A percentile compares a stretch with the other conserved stretches of the same genome.
phyloP scores from a whole-genome alignment of 1,140 invertebrate genomes.

The Schlechtendalia chinensis region DNA sequence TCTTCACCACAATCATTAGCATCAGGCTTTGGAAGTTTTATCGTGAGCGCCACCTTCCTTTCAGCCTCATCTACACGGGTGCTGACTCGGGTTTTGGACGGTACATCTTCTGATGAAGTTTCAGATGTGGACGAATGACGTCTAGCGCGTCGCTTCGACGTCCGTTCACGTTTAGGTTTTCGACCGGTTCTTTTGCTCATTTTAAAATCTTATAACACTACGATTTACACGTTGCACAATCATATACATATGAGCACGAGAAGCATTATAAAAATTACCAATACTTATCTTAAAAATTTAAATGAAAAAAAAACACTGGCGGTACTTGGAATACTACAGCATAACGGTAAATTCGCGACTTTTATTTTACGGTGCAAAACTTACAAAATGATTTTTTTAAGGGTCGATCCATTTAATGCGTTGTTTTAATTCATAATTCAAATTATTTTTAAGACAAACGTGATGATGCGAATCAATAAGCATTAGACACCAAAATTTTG shows the following conservation, averaged over 20 bases:
- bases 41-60: constrained; percentile 28
- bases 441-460: neutral
- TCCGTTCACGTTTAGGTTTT: constrained; percentile 36
- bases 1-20: constrained; percentile 49
- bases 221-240: neutral
- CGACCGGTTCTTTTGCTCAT: constrained; percentile 45
- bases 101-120: constrained; percentile 15
- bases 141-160: constrained; percentile 34
- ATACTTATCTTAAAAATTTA: constrained; percentile 5
- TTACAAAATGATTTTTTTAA: constrained; percentile 20
- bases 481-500: constrained; percentile 39
- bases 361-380: constrained; percentile 31
- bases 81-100: constrained; percentile 17
- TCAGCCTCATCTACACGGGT: constrained; percentile 2
- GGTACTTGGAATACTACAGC: constrained; percentile 17
- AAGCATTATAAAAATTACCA: constrained; percentile 39
- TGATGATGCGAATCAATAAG: constrained; percentile 19
- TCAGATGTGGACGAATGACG: constrained; percentile 38
- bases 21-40: constrained; percentile 38
- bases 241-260: constrained; percentile 24
- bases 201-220: neutral
- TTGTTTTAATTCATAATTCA: neutral
- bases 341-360: neutral
- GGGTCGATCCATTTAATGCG: constrained; percentile 12
- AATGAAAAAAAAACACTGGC: constrained; percentile 22